phyloP scores from a whole-genome alignment of 2,888 invertebrate genomes.

The Oligia latruncula region DNA sequence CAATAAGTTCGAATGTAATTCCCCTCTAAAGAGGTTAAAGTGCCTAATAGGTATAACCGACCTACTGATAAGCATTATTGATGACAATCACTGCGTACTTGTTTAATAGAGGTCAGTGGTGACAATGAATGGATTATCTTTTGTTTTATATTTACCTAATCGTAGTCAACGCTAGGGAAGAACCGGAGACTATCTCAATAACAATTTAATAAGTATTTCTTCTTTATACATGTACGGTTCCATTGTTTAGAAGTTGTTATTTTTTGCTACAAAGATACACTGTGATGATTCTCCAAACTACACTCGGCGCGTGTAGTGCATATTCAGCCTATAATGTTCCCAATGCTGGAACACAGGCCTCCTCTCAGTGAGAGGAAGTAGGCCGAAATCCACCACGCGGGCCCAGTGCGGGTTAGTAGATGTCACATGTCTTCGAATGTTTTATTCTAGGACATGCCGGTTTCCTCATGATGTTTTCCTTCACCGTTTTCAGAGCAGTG shows the following conservation, averaged over 20 bases:
- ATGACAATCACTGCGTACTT: neutral
- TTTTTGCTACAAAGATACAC: neutral
- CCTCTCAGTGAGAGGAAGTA: no score
- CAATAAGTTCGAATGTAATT: neutral
- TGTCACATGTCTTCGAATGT: no score
- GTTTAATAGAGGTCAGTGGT: no score
- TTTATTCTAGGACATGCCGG: no score
- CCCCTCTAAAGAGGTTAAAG: neutral
- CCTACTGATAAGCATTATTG: neutral
- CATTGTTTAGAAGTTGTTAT: neutral
- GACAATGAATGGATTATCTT: neutral
- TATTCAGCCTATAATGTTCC: no score
- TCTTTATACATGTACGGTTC: neutral
- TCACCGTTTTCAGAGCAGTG: no score
- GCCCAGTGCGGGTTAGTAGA: no score
- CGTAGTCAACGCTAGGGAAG: neutral
- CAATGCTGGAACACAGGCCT: no score
- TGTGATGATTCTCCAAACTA: neutral
- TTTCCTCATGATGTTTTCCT: no score
- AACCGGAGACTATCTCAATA: constrained; percentile 1
- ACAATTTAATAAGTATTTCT: neutral
- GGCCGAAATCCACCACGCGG: no score
- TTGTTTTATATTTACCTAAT: neutral
- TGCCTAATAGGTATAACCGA: neutral
- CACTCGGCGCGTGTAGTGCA: neutral